Percentiles rank a stretch among this genome's conserved stretches.
These are phyloP conservation scores for Hypsopygia costalis DNA, from an alignment of 2,888 invertebrate genomes.

Conservation along the genomic window DNA sequence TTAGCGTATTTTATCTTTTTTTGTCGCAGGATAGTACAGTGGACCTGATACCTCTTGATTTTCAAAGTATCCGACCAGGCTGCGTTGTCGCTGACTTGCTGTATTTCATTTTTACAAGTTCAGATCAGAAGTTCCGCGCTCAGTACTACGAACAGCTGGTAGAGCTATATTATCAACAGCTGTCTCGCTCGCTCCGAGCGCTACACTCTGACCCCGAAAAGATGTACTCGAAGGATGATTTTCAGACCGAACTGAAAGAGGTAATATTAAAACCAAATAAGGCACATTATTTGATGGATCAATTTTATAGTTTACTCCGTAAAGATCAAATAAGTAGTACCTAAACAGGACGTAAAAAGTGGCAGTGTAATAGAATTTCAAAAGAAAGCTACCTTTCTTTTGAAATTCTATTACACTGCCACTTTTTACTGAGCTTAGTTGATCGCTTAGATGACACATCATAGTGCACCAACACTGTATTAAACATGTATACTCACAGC, in stretches of 20 bases:
- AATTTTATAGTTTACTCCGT: too few species aligned
- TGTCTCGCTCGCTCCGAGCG: constrained; percentile 12
- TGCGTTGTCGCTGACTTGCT: constrained; percentile 9
- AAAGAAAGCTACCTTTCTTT: too few species aligned
- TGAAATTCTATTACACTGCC: too few species aligned
- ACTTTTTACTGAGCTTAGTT: too few species aligned
- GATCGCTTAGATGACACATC: too few species aligned
- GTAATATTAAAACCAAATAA: constrained; percentile 6
- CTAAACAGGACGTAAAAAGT: too few species aligned
- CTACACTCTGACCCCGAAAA: constrained; percentile 12
- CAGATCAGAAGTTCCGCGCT: constrained; percentile 12
- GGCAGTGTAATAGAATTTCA: too few species aligned
- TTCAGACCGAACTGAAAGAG: constrained; percentile 14
- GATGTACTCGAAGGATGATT: constrained; percentile 12
- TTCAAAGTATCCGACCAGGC: constrained; percentile 13
- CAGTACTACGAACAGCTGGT: constrained; percentile 25
- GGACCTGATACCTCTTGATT: constrained; percentile 14
- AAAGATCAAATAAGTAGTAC: too few species aligned
- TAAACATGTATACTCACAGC: too few species aligned
- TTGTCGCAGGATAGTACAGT: constrained; percentile 12
- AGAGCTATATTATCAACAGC: constrained; percentile 28
- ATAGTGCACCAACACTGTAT: too few species aligned
- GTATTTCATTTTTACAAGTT: constrained; percentile 14
- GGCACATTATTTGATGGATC: too few species aligned
- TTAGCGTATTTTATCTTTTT: too few species aligned